These are phyloP conservation scores for Pediacus dermestoides DNA, from an alignment of 2,888 invertebrate genomes.

Conservation along the genomic window DNA sequence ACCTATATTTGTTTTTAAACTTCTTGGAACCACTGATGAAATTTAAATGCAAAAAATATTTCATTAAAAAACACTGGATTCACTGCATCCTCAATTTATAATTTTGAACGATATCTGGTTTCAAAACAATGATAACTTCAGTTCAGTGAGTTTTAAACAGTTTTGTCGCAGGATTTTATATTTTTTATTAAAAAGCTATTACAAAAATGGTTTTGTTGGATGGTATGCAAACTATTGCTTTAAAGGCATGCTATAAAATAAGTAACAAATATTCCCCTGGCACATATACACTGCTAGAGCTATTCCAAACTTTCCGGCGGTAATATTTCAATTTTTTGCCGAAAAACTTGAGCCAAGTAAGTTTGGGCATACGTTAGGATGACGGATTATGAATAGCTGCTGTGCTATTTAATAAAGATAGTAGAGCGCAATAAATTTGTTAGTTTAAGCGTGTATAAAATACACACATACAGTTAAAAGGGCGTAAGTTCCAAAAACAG, in stretches of 20 bases:
- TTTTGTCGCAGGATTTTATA: too few species aligned
- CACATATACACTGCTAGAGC: conserved; percentile 12
- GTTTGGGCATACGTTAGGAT: conserved; percentile 26
- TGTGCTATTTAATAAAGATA: conserved; percentile 28
- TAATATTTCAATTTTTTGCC: conserved; percentile 25
- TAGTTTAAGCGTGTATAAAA: conserved; percentile 9
- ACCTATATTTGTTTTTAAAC: too few species aligned
- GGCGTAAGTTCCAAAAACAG: conserved; percentile 1
- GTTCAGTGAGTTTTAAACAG: too few species aligned
- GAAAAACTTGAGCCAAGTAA: conserved; percentile 22
- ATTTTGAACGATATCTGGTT: too few species aligned
- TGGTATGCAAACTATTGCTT: conserved; percentile 4
- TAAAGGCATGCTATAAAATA: conserved; percentile 13
- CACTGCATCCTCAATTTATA: too few species aligned
- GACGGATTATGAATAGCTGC: conserved; percentile 26
- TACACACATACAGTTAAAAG: neutral
- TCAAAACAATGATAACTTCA: too few species aligned
- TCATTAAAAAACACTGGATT: too few species aligned
- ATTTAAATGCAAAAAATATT: too few species aligned
- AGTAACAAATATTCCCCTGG: conserved; percentile 19
- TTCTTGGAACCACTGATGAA: too few species aligned
- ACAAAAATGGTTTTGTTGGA: too few species aligned
- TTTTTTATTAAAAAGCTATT: too few species aligned
- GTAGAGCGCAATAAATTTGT: conserved; percentile 25
- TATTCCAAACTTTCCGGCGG: conserved; percentile 1